Conservation (phyloP, 2,888 invertebrate genomes). For the Stenoptilia bipunctidactyla region DNA sequence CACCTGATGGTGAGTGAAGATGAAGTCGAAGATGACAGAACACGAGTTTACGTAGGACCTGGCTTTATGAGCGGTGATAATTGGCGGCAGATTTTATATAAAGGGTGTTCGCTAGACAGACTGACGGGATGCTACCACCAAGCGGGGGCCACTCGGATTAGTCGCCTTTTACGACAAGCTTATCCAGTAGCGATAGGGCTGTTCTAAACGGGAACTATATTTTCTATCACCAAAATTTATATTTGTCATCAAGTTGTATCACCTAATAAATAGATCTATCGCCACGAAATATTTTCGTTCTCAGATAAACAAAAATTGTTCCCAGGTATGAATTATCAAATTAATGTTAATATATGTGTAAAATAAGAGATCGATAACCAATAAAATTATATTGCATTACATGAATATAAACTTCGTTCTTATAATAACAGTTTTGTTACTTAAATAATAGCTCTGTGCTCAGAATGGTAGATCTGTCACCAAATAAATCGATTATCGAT, state of each 20-base stretch:
- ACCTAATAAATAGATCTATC: background rate
- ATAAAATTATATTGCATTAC: constrained; percentile 10
- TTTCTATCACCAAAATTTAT: background rate
- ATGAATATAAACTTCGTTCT: constrained; percentile 10
- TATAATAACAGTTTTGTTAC: constrained; percentile 4
- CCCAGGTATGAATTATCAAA: background rate
- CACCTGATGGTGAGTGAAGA: too few relatives aligned
- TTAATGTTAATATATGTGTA: background rate
- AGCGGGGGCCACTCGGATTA: too few relatives aligned
- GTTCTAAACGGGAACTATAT: too few relatives aligned
- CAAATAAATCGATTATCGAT: background rate
- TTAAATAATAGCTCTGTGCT: constrained; percentile 2
- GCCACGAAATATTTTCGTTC: too few relatives aligned
- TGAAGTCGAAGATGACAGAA: too few relatives aligned
- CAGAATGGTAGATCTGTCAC: background rate
- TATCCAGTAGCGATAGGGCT: too few relatives aligned
- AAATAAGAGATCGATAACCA: constrained; percentile 8
- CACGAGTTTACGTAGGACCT: too few relatives aligned
- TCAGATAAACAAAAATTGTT: background rate
- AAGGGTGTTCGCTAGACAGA: too few relatives aligned
- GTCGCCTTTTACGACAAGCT: too few relatives aligned
- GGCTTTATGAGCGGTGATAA: too few relatives aligned
- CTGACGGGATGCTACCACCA: too few relatives aligned
- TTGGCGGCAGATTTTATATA: too few relatives aligned
- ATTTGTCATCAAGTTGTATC: background rate